Evolutionary conservation across 2,797 vertebrate species (phyloP).

Genomic region (Paramormyrops hopkinsi): DNA sequence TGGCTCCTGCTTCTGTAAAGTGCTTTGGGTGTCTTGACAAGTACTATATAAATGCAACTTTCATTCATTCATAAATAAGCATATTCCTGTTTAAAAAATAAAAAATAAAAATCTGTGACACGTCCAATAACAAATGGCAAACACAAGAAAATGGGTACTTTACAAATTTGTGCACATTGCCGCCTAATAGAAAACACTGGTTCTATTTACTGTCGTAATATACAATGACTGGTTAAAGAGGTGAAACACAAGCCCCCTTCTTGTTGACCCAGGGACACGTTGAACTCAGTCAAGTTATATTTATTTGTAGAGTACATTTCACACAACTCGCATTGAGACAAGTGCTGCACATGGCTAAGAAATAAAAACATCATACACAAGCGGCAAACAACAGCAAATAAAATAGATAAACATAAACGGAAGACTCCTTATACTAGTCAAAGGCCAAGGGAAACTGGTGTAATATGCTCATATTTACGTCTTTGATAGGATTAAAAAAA

Average conservation of each 20-base stretch:
- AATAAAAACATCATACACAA: background rate
- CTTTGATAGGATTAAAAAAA: background rate
- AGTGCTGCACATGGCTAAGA: background rate
- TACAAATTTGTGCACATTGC: background rate
- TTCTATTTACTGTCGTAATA: background rate
- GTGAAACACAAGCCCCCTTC: background rate
- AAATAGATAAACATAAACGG: background rate
- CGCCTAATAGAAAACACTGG: background rate
- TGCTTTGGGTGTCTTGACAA: background rate
- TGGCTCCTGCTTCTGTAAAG: background rate
- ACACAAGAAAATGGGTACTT: background rate
- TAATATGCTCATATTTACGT: background rate
- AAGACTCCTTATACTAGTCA: background rate
- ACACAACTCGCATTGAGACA: background rate
- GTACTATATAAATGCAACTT: background rate
- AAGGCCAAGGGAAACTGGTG: background rate
- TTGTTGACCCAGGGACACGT: background rate
- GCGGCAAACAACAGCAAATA: background rate
- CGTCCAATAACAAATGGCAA: background rate
- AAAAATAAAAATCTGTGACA: background rate
- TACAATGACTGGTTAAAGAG: background rate
- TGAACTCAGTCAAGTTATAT: background rate
- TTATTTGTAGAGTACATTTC: background rate
- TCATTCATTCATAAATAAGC: background rate
- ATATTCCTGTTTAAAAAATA: background rate